Conservation (phyloP, 2,888 invertebrate genomes). For the Seira ritae region DNA sequence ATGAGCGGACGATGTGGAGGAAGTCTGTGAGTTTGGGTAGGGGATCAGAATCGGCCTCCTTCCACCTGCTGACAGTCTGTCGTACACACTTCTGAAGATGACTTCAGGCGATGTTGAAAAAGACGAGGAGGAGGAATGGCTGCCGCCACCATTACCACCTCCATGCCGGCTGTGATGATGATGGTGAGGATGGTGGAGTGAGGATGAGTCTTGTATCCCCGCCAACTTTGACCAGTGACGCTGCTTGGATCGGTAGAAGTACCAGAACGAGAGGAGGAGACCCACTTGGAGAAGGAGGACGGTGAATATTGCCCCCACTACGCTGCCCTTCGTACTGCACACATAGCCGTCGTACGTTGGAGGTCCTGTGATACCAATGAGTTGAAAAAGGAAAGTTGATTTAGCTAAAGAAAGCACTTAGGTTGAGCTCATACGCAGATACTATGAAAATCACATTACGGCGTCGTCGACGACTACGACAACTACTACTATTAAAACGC, state of each 20-base stretch:
- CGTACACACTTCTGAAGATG: conserved; percentile 74
- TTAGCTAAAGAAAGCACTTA: too few species aligned
- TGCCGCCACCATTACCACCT: conserved; percentile 33
- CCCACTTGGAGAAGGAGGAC: conserved; percentile 74
- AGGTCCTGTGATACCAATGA: too few species aligned
- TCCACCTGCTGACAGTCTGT: conserved; percentile 74
- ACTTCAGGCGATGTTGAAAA: conserved; percentile 74
- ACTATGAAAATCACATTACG: too few species aligned
- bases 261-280: conserved; percentile 74
- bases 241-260: conserved; percentile 75
- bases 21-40: conserved; percentile 72
- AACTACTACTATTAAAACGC: too few species aligned
- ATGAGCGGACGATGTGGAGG: conserved; percentile 60
- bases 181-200: conserved; percentile 49
- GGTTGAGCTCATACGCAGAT: too few species aligned
- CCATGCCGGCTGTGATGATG: conserved; percentile 37
- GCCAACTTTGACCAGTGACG: conserved; percentile 74
- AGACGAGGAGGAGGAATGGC: conserved; percentile 59
- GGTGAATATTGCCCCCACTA: conserved; percentile 75
- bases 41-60: conserved; percentile 73
- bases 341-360: conserved; percentile 71
- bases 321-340: conserved; percentile 75
- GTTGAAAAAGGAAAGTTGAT: too few species aligned
- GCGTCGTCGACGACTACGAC: too few species aligned
- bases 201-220: conserved; percentile 65